Base-by-base conservation (phyloP, 1,140 invertebrate species). In the Physella acuta region DNA sequence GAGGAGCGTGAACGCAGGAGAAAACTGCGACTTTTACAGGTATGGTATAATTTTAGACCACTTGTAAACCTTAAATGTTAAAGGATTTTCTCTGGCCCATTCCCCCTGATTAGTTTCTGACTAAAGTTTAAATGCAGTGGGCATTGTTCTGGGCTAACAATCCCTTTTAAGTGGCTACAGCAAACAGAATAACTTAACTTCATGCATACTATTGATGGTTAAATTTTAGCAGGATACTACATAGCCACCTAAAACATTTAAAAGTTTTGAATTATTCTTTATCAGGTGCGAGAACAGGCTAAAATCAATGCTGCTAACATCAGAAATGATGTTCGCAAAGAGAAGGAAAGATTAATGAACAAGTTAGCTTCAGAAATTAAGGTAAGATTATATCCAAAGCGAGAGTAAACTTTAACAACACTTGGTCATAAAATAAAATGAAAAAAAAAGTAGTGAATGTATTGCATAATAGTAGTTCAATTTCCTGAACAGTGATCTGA, bases 251-350 rank as follows among this genome's bases (percentile, higher is more conserved):
- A 4, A 59, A 30, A 33, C 14, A 4, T n/a, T 16, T 5, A 5
- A 2, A 30, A 59, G n/a, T 0, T 28, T 28, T 20, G 31, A 31
- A 26, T 53, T 3, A n/a, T n/a, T n/a, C n/a, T n/a, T n/a, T n/a
- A n/a, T n/a, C n/a, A 81, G 80, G 82, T 84, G 30, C 71, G 82
- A 53, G 81, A 83, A 66, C 80, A 81, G 69, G 70, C 79, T 3
- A 83, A 82, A 63, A 69, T 69, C 28, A 82, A 80, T 80, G 82
- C 83, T 1, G 79, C 79, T 0, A 75, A 72, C 49, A 76, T 85
- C 20, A 70, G 83, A 39, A 72, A 83, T 30, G 78, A 81, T 44
- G 82, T 85, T 4, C 76, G 76, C 63, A 56, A 76, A n/a, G 82
- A 83, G 60, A 82, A 81, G 70, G 71, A 78, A 49, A 73, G 75